Base-by-base conservation (phyloP, 2,888 invertebrate species). In the Apamea anceps region DNA sequence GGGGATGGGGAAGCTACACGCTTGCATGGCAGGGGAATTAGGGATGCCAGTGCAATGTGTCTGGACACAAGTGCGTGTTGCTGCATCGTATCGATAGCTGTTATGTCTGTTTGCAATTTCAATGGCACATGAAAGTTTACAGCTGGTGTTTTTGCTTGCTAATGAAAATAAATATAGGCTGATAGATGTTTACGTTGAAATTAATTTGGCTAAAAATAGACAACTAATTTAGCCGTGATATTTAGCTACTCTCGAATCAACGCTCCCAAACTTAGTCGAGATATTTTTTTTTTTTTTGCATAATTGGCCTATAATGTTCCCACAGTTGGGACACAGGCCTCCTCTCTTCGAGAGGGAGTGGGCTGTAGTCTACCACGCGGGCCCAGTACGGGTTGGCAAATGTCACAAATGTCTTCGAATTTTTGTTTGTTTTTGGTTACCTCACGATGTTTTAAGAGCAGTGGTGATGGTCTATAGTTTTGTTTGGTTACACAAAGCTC, bases 11-110 rank as follows among this genome's bases (percentile, higher is more conserved):
- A 48, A 15, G 65, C 60, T 70, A 68, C 66, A 81, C 73, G 62
- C 70, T 71, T 68, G 83, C 67, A 74, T 65, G 68, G 51, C 48
- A 74, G 78, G 74, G 72, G 86, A 77, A 82, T 82, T 84, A 79
- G 68, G 57, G 51, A 75, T 12, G 81, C 67, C 67, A n/a, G 10
- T 75, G 72, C 60, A 73, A 85, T 54, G 80, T 80, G 66, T 74
- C 65, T 70, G 8, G 68, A 72, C 65, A 72, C 54, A 60, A 81
- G 37, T 81, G 72, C 72, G 62, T 70, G 70, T 72, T 70, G 60
- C 42, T 80, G 66, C 62, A 1, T 54, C 18, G 51, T 66, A 42
- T 62, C 28, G 37, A 80, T 72, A 42, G 66, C 15, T 62, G 25
- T 60, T 84, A 51, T 32, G 45, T 67, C 21, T 13, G 62, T 15